Conservation (phyloP, 1,140 invertebrate species). For the Dendrolimus kikuchii region DNA sequence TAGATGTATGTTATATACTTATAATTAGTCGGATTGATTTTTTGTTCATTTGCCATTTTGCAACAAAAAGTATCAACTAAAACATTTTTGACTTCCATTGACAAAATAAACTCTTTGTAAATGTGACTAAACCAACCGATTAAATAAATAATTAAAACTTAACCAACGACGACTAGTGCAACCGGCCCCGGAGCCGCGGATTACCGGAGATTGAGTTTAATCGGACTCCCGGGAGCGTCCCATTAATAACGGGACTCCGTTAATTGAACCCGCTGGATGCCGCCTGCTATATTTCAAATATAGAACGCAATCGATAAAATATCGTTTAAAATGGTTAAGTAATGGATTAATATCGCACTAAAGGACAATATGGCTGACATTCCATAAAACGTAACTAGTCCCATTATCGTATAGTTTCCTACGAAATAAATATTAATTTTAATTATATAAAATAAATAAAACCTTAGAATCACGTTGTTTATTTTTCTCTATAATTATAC, state of each 20-base stretch:
- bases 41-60: no score
- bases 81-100: no score
- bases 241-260: constrained; percentile 57
- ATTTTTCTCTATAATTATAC: no score
- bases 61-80: no score
- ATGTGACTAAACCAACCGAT: neutral
- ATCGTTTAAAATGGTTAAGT: constrained; percentile 22
- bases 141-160: constrained; percentile 5
- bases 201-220: constrained; percentile 62
- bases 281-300: constrained; percentile 50
- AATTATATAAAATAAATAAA: no score
- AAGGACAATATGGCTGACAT: neutral
- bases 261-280: constrained; percentile 52
- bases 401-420: no score
- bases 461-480: no score
- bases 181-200: constrained; percentile 27
- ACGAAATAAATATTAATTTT: no score
- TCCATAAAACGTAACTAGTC: no score
- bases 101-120: neutral
- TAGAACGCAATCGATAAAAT: constrained; percentile 29
- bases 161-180: constrained; percentile 6
- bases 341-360: constrained; percentile 28
- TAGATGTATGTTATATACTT: no score
- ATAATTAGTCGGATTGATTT: no score
- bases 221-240: constrained; percentile 43